phyloP scores from a whole-genome alignment of 2,797 vertebrate genomes.

The Allobates femoralis region DNA sequence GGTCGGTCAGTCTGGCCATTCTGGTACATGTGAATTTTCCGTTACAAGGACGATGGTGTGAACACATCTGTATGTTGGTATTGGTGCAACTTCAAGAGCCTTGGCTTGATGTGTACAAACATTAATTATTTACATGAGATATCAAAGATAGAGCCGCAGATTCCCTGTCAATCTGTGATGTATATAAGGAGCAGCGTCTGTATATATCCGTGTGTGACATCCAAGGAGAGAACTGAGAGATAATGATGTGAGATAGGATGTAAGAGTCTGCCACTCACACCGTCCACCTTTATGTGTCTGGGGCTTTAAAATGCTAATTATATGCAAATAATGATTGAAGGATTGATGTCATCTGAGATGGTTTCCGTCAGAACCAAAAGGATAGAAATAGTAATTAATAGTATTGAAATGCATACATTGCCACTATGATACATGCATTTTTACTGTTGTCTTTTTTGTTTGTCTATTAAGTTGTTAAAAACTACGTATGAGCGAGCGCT shows the following conservation, averaged over 20 bases:
- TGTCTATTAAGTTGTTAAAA: no score
- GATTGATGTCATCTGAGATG: background rate
- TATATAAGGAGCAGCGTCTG: background rate
- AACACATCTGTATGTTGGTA: background rate
- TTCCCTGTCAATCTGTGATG: background rate
- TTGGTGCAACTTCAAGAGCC: background rate
- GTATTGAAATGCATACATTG: background rate
- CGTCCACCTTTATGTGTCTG: background rate
- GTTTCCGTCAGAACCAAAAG: background rate
- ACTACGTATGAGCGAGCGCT: no score
- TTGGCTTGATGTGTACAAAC: background rate
- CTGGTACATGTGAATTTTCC: background rate
- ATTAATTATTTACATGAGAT: conserved; percentile 12
- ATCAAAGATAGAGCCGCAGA: background rate
- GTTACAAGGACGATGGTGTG: background rate
- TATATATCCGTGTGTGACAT: background rate
- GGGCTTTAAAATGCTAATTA: background rate
- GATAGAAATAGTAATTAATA: background rate
- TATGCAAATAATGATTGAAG: background rate
- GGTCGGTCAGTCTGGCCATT: background rate
- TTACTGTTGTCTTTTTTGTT: no score
- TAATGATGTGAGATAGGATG: conserved; percentile 19
- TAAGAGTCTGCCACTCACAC: background rate
- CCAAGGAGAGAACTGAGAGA: background rate
- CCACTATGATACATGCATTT: no score